These are phyloP conservation scores for Chouioia cunea DNA, from an alignment of 2,888 invertebrate genomes.

Conservation along the genomic window DNA sequence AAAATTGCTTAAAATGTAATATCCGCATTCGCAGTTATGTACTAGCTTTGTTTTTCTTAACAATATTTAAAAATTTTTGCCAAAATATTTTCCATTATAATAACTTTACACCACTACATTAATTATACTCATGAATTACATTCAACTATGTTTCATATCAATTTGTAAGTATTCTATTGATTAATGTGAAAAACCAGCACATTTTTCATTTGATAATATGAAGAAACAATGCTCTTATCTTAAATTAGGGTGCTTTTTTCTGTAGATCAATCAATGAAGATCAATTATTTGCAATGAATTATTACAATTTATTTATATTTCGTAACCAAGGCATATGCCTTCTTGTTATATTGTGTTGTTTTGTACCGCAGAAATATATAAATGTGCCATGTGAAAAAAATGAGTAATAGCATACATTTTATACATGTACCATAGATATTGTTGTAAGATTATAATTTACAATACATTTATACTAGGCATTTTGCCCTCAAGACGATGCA, in stretches of 20 bases:
- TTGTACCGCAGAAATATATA: conserved; percentile 62
- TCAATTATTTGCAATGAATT: conserved; percentile 46
- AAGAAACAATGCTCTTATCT: conserved; percentile 4
- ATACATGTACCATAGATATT: conserved; percentile 60
- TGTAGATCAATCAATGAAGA: conserved; percentile 42
- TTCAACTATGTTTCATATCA: conserved; percentile 10
- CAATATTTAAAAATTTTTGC: conserved; percentile 34
- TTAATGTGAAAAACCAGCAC: neutral
- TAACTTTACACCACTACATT: conserved; percentile 26
- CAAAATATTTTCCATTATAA: conserved; percentile 34
- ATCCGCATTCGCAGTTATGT: conserved; percentile 44
- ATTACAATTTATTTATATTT: conserved; percentile 65
- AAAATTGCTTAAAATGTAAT: conserved; percentile 47
- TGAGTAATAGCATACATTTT: conserved; percentile 63
- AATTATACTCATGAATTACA: conserved; percentile 14
- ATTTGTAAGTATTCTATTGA: conserved; percentile 11
- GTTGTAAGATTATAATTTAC: conserved; percentile 67
- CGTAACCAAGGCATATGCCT: conserved; percentile 58
- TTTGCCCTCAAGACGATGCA: conserved; percentile 65
- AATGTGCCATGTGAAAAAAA: conserved; percentile 68
- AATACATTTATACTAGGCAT: conserved; percentile 67
- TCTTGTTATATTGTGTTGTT: conserved; percentile 57
- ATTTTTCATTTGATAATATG: conserved; percentile 10
- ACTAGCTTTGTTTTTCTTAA: conserved; percentile 21
- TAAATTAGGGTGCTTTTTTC: conserved; percentile 32